phyloP scores from a whole-genome alignment of 2,113 vertebrate species.

The Rattus rattus region DNA sequence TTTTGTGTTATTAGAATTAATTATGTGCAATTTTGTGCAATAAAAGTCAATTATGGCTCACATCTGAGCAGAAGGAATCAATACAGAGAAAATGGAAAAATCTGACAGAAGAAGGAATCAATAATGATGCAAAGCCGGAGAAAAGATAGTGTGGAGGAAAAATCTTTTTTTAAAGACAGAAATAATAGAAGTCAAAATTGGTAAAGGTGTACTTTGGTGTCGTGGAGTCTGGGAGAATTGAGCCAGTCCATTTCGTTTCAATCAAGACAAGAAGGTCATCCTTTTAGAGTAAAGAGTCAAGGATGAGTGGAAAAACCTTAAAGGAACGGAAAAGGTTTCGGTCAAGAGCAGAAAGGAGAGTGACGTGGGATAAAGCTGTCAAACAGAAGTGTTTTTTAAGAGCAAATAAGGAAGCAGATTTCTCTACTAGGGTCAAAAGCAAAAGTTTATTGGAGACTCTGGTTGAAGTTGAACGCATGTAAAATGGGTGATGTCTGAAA shows the following conservation, averaged over 20 bases:
- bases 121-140: background rate
- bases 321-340: background rate
- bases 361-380: conserved; percentile 17
- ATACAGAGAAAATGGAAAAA: conserved; percentile 40
- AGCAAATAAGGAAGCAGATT: background rate
- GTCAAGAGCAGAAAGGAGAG: conserved; percentile 28
- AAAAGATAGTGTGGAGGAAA: background rate
- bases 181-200: conserved; percentile 13
- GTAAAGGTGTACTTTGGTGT: background rate
- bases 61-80: conserved; percentile 44
- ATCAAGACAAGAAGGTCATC: conserved; percentile 42
- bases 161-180: conserved; percentile 18
- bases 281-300: conserved; percentile 23
- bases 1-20: background rate
- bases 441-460: background rate
- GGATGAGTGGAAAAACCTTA: background rate
- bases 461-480: background rate
- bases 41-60: background rate
- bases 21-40: conserved; percentile 45
- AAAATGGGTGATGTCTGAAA: conserved; percentile 47
- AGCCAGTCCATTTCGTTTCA: background rate
- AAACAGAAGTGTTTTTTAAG: conserved; percentile 4
- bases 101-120: background rate
- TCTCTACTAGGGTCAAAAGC: background rate
- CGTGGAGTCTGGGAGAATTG: background rate